phyloP scores from a whole-genome alignment of 2,888 invertebrate species.

The Mythimna impura region DNA sequence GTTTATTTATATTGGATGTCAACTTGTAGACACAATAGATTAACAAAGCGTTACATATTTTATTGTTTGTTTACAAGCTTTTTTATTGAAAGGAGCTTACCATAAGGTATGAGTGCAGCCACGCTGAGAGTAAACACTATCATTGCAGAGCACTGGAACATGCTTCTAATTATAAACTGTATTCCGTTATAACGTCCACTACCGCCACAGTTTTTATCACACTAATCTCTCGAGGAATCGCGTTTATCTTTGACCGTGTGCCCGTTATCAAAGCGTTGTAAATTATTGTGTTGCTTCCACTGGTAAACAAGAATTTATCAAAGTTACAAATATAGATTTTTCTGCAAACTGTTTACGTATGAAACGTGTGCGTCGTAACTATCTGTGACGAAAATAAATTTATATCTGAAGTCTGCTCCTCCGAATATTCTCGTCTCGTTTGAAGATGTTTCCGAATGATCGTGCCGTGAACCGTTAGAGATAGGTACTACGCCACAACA shows the following conservation, averaged over 20 bases:
- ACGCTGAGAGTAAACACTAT: constrained; percentile 75
- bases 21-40: constrained; percentile 57
- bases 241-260: constrained; percentile 78
- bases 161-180: constrained; percentile 65
- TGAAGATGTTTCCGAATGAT: constrained; percentile 44
- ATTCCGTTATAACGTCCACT: constrained; percentile 68
- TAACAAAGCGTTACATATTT: constrained; percentile 53
- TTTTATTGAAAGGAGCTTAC: constrained; percentile 70
- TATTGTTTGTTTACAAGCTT: constrained; percentile 20
- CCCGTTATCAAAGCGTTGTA: constrained; percentile 81
- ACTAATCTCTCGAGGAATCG: constrained; percentile 80
- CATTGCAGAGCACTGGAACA: constrained; percentile 70
- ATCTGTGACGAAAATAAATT: constrained; percentile 74
- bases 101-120: constrained; percentile 74
- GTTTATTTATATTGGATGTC: constrained; percentile 62
- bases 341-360: constrained; percentile 45
- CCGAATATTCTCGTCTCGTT: constrained; percentile 55
- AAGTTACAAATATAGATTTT: constrained; percentile 62
- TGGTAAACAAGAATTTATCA: constrained; percentile 73
- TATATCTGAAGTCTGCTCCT: constrained; percentile 30
- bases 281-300: constrained; percentile 79
- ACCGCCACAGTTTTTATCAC: constrained; percentile 75
- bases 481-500: constrained; percentile 23
- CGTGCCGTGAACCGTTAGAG: constrained; percentile 19
- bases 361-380: constrained; percentile 44